A percentile compares a stretch with the other conserved stretches of the same genome.
phyloP scores from a whole-genome alignment of 2,888 invertebrate species.

The Rotaria magnacalcarata region DNA sequence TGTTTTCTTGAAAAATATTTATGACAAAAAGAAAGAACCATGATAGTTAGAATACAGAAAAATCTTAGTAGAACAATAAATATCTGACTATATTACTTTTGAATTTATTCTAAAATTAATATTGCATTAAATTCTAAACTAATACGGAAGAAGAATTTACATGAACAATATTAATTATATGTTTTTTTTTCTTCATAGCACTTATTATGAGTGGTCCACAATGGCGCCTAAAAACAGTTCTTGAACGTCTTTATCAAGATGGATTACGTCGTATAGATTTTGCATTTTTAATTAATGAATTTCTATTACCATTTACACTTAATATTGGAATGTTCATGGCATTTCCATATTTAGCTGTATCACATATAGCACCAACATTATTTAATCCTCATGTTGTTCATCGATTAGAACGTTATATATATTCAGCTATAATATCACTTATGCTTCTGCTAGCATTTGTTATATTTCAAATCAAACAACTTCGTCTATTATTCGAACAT shows the following conservation, averaged over 20 bases:
- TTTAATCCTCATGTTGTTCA: slow-evolving; percentile 47
- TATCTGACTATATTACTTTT: too few species aligned
- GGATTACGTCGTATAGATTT: slow-evolving; percentile 87
- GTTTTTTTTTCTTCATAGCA: slow-evolving; percentile 69
- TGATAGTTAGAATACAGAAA: too few species aligned
- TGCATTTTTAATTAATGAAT: slow-evolving; percentile 74
- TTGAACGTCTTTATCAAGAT: slow-evolving; percentile 82
- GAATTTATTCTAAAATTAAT: too few species aligned
- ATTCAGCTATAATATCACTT: slow-evolving; percentile 74
- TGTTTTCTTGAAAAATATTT: too few species aligned
- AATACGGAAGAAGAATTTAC: too few species aligned
- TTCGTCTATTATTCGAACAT: slow-evolving; percentile 87
- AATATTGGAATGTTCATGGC: slow-evolving; percentile 82
- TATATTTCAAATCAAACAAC: slow-evolving; percentile 82
- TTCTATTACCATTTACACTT: slow-evolving; percentile 82
- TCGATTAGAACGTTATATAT: slow-evolving; percentile 79
- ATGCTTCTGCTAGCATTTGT: slow-evolving; percentile 69
- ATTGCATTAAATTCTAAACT: too few species aligned
- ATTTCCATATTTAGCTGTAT: slow-evolving; percentile 83
- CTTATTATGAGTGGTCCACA: slow-evolving; percentile 91
- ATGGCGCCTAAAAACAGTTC: slow-evolving; percentile 84
- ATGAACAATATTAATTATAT: too few species aligned
- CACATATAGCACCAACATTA: slow-evolving; percentile 64
- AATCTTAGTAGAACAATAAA: too few species aligned
- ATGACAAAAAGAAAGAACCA: too few species aligned